These are phyloP conservation scores for Troilus luridus DNA, from an alignment of 2,888 invertebrate species.

Conservation along the genomic window DNA sequence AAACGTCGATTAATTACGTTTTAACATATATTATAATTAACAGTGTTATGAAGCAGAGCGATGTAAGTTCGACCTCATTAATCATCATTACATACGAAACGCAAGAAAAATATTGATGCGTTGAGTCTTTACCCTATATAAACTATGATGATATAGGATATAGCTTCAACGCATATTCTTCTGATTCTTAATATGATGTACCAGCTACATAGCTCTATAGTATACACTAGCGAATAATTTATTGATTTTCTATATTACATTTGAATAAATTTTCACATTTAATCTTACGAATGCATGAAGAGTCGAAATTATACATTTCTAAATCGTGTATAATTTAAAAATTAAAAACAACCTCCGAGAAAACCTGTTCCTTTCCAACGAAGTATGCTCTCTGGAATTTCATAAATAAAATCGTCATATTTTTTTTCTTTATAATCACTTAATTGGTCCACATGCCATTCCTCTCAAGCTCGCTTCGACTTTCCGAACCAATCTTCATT, in stretches of 20 bases:
- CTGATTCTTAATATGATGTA: no score
- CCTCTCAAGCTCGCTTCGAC: background rate
- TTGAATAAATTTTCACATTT: background rate
- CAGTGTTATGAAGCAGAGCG: no score
- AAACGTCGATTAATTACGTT: no score
- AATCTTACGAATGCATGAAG: background rate
- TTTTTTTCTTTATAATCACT: slow-evolving; percentile 27
- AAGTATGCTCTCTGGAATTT: slow-evolving; percentile 1
- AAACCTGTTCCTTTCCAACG: background rate
- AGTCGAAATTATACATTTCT: background rate
- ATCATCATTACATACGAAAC: no score
- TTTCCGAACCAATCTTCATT: background rate
- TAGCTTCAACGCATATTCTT: no score
- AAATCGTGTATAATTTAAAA: background rate
- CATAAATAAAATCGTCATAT: slow-evolving; percentile 14
- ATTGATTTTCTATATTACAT: background rate
- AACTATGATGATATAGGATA: no score
- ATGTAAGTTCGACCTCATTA: no score
- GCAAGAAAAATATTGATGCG: no score
- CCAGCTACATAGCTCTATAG: no score
- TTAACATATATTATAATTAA: no score
- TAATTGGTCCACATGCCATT: slow-evolving; percentile 18
- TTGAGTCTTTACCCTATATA: no score
- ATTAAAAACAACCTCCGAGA: background rate
- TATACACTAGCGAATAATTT: background rate